Conservation (phyloP, 37 sponge, comb jelly and placozoan species). For the Eunapius fragilis region DNA sequence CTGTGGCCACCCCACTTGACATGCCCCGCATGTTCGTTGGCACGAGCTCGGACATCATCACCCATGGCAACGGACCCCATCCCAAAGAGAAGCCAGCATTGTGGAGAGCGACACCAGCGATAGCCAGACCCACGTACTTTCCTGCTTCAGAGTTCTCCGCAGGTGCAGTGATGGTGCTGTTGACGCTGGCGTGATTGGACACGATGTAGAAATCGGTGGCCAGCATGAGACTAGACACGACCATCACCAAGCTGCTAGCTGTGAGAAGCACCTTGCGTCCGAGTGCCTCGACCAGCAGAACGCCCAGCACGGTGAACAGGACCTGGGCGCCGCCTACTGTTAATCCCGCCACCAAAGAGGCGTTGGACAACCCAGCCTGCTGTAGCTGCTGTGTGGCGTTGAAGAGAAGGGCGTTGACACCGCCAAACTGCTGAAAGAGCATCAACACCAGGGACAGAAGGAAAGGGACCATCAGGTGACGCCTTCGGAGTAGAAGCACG, state of each 20-base stretch:
- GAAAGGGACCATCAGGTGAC: constrained; percentile 27
- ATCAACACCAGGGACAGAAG: constrained; percentile 35
- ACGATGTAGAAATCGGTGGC: constrained; percentile 29
- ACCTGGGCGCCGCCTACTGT: constrained; percentile 43
- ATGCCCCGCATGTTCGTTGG: constrained; percentile 39
- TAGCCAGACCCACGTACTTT: constrained; percentile 10
- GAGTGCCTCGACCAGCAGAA: constrained; percentile 48
- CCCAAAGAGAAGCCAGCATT: constrained; percentile 34
- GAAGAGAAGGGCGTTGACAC: constrained; percentile 63
- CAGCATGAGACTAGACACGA: constrained; percentile 18
- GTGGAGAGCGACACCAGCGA: constrained; percentile 25
- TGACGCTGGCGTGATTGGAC: background rate
- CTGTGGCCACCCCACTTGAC: constrained; percentile 21
- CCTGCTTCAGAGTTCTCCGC: too few relatives aligned
- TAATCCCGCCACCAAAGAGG: constrained; percentile 9
- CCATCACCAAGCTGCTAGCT: constrained; percentile 28
- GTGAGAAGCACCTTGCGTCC: constrained; percentile 59
- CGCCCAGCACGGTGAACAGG: constrained; percentile 35
- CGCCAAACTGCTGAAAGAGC: constrained; percentile 74
- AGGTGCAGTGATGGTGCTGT: too few relatives aligned
- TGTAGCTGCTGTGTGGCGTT: constrained; percentile 41
- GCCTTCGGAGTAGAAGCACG: constrained; percentile 17
- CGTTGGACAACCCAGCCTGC: constrained; percentile 4
- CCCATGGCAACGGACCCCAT: constrained; percentile 67
- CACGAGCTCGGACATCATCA: constrained; percentile 43